These are phyloP conservation scores for Micromys minutus DNA, from an alignment of 2,113 vertebrate genomes.

Conservation along the genomic window DNA sequence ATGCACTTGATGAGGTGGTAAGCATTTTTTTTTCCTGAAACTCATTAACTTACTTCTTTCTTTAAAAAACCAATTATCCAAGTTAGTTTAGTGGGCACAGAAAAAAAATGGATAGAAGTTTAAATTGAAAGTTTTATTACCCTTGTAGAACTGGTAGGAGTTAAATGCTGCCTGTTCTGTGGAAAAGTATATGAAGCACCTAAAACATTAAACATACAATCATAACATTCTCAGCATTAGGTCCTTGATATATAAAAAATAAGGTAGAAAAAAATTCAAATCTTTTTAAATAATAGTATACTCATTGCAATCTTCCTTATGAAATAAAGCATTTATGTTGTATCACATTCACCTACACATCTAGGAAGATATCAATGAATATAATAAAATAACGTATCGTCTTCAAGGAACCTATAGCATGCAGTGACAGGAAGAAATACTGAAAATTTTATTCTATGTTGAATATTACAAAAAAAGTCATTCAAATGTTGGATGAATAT, in stretches of 20 bases:
- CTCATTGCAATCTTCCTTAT: too few species aligned
- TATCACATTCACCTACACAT: not conserved
- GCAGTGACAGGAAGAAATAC: not conserved
- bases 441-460: not conserved
- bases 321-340: not conserved
- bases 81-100: not conserved
- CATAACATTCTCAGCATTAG: not conserved
- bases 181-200: not conserved
- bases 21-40: not conserved
- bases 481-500: too few species aligned
- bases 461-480: not conserved
- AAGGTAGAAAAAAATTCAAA: not conserved
- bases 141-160: not conserved
- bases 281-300: too few species aligned
- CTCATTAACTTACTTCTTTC: not conserved
- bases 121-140: not conserved
- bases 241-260: not conserved
- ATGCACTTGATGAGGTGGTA: not conserved
- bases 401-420: not conserved
- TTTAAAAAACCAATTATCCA: not conserved
- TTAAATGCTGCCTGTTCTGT: accelerated
- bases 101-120: not conserved
- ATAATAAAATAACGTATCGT: not conserved
- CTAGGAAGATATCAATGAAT: not conserved
- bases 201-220: not conserved